A percentile compares a stretch with the other conserved stretches of the same genome.
These are phyloP conservation scores for Hestina assimilis DNA, from an alignment of 1,140 invertebrate genomes.

Conservation along the genomic window DNA sequence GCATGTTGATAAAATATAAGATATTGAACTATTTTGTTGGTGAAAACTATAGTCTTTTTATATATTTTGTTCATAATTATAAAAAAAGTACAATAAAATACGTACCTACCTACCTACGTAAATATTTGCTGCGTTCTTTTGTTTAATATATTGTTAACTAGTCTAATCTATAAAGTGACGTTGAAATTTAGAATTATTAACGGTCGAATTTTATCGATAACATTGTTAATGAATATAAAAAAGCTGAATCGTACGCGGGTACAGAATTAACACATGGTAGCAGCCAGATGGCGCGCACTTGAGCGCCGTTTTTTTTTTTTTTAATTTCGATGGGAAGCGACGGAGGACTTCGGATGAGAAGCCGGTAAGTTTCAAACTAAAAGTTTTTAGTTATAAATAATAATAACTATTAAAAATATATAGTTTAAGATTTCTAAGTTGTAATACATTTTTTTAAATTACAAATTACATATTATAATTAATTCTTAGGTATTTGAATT, in stretches of 20 bases:
- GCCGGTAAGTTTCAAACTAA: background rate
- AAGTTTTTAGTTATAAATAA: slow-evolving; percentile 2
- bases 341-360: slow-evolving; percentile 22
- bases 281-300: slow-evolving; percentile 51
- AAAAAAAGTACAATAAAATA: background rate
- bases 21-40: background rate
- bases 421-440: background rate
- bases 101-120: background rate
- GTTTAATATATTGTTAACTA: background rate
- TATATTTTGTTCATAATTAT: background rate
- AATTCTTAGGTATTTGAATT: too few relatives aligned
- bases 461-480: too few relatives aligned
- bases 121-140: too few relatives aligned
- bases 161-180: too few relatives aligned
- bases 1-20: background rate
- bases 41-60: too few relatives aligned
- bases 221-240: slow-evolving; percentile 7
- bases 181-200: background rate
- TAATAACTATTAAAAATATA: background rate
- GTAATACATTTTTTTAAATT: too few relatives aligned
- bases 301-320: slow-evolving; percentile 27
- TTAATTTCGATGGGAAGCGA: slow-evolving; percentile 30
- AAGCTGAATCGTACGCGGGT: slow-evolving; percentile 1
- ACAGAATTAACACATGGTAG: slow-evolving; percentile 37
- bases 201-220: slow-evolving; percentile 1